A percentile compares a stretch with the other conserved stretches of the same genome.
Evolutionary conservation across 2,113 vertebrate species (phyloP).

Genomic region (Sorex fumeus): DNA sequence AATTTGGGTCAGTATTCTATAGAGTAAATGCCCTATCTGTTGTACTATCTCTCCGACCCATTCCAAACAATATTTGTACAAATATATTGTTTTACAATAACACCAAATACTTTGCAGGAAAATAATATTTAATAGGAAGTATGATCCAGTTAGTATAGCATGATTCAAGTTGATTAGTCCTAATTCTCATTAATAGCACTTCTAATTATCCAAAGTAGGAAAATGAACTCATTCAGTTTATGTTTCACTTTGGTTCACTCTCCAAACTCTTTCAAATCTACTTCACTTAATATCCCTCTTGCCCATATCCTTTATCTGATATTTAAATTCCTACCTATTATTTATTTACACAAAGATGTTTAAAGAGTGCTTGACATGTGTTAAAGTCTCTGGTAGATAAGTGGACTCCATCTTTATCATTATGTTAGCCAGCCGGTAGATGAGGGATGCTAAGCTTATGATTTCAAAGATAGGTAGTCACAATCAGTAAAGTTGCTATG

Average conservation of each 20-base stretch:
- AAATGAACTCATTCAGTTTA: background rate
- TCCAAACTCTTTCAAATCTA: background rate
- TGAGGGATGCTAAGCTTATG: conserved; percentile 16
- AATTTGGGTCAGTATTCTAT: background rate
- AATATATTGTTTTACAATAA: background rate
- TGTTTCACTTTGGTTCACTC: background rate
- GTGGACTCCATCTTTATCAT: background rate
- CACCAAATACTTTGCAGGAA: background rate
- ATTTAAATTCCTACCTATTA: background rate
- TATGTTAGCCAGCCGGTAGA: background rate
- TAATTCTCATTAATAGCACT: background rate
- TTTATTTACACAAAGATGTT: conserved; percentile 19
- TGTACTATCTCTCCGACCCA: background rate
- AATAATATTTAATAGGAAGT: background rate
- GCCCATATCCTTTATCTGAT: background rate
- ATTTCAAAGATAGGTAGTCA: background rate
- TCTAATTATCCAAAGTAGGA: background rate
- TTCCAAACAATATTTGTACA: background rate
- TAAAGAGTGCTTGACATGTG: background rate
- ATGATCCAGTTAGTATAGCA: background rate
- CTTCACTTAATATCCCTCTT: background rate
- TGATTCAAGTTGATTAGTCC: background rate
- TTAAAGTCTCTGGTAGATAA: background rate
- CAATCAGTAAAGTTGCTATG: background rate
- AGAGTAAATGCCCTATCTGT: background rate